Percentiles rank a stretch among this genome's conserved stretches.
Evolutionary conservation across 2,888 invertebrate genomes (phyloP).

Genomic region (Leptinotarsa haldemani): DNA sequence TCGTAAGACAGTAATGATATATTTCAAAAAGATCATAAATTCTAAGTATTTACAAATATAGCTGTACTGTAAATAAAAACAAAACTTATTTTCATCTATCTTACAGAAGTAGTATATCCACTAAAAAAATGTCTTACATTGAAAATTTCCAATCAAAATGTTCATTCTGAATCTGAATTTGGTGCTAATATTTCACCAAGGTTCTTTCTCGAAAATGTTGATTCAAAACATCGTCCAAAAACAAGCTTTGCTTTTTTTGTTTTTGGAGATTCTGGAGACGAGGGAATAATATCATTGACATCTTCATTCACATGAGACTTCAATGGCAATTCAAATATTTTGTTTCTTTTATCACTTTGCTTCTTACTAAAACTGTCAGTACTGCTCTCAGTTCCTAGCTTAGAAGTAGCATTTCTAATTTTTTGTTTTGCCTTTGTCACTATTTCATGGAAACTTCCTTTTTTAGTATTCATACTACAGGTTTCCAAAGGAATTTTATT

Average conservation of each 20-base stretch:
- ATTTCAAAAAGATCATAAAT: background rate
- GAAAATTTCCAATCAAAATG: conserved; percentile 17
- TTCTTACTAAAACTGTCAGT: conserved; percentile 8
- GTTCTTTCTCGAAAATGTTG: conserved; percentile 64
- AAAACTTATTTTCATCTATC: no score
- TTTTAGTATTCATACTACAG: conserved; percentile 30
- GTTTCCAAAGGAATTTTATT: conserved; percentile 24
- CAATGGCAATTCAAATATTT: conserved; percentile 17
- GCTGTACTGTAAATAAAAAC: no score
- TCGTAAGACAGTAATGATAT: background rate
- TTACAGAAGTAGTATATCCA: background rate
- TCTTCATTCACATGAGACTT: conserved; percentile 22
- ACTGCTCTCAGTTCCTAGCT: background rate
- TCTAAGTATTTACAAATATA: background rate
- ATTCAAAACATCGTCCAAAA: conserved; percentile 80
- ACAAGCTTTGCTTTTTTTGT: conserved; percentile 72
- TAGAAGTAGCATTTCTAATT: conserved; percentile 24
- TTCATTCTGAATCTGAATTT: conserved; percentile 65
- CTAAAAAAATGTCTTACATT: background rate
- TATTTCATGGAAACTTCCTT: conserved; percentile 32
- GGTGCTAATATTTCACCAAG: conserved; percentile 41
- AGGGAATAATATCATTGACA: conserved; percentile 49
- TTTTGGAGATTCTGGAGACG: conserved; percentile 72
- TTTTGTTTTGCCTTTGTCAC: conserved; percentile 31
- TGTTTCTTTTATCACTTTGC: conserved; percentile 19